These are phyloP conservation scores for Baccha elongata DNA, from an alignment of 2,888 invertebrate genomes.

Conservation along the genomic window DNA sequence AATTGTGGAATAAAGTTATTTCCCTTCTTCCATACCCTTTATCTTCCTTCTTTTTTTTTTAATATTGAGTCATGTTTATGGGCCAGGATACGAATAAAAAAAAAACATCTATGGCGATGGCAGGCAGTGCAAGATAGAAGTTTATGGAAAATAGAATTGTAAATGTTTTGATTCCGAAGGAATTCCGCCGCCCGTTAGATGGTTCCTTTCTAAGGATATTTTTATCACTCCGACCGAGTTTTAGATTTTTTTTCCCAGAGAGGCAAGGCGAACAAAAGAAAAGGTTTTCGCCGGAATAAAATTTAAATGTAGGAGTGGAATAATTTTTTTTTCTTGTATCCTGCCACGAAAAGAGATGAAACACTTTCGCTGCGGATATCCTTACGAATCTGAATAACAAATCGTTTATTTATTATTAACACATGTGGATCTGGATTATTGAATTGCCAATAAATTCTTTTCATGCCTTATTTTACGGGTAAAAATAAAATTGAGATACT, in stretches of 20 bases:
- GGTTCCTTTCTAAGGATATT: slow-evolving; percentile 31
- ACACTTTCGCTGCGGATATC: slow-evolving; percentile 54
- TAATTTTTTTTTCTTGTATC: slow-evolving; percentile 17
- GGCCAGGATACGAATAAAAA: slow-evolving; percentile 28
- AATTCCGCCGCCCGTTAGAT: slow-evolving; percentile 61
- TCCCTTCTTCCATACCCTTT: slow-evolving; percentile 33
- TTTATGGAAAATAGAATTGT: slow-evolving; percentile 67
- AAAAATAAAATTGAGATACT: slow-evolving; percentile 2
- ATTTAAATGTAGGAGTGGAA: slow-evolving; percentile 51
- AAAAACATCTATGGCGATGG: slow-evolving; percentile 2
- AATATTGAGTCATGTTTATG: slow-evolving; percentile 58
- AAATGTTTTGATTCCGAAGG: slow-evolving; percentile 64
- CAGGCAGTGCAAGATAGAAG: slow-evolving; percentile 29
- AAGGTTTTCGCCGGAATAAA: slow-evolving; percentile 43
- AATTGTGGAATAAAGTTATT: slow-evolving; percentile 66
- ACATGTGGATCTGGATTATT: slow-evolving; percentile 55
- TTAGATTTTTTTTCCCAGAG: slow-evolving; percentile 8
- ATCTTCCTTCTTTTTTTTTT: slow-evolving; percentile 14
- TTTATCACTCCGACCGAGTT: slow-evolving; percentile 9
- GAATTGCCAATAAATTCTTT: slow-evolving; percentile 44
- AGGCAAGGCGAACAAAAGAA: slow-evolving; percentile 34
- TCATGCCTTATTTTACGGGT: slow-evolving; percentile 2
- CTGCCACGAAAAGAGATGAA: not conserved
- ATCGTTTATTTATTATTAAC: slow-evolving; percentile 69
- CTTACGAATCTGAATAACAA: slow-evolving; percentile 61